Evolutionary conservation across 2,113 vertebrate species (phyloP).

Genomic region (Nannobrachium achirus): DNA sequence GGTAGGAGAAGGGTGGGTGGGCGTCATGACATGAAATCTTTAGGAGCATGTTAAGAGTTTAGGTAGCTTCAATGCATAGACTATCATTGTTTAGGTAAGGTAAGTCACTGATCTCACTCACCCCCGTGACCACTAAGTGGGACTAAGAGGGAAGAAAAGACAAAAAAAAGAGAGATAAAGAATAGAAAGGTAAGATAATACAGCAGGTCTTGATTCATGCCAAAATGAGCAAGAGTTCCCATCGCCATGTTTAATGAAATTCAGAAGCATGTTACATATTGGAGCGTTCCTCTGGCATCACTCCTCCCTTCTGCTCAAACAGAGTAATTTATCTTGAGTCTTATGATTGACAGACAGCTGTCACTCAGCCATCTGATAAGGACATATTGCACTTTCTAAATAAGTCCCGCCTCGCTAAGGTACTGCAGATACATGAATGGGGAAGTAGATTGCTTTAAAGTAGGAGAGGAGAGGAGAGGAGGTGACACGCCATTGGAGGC

Average conservation of each 20-base stretch:
- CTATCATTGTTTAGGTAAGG: slow-evolving; percentile 43
- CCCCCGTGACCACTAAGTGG: slow-evolving; percentile 74
- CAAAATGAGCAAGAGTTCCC: slow-evolving; percentile 8
- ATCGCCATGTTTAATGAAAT: neutral
- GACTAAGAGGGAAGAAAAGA: slow-evolving; percentile 26
- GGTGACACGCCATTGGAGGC: slow-evolving; percentile 3
- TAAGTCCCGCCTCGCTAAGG: slow-evolving; percentile 47
- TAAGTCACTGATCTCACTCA: slow-evolving; percentile 58
- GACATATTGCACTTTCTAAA: slow-evolving; percentile 62
- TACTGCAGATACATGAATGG: slow-evolving; percentile 24
- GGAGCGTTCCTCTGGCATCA: slow-evolving; percentile 9
- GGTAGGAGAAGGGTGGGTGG: slow-evolving; percentile 2
- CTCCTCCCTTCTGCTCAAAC: slow-evolving; percentile 14
- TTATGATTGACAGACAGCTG: slow-evolving; percentile 9
- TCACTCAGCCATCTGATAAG: neutral
- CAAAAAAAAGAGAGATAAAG: slow-evolving; percentile 11
- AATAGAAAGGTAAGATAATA: slow-evolving; percentile 1
- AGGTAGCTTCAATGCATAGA: slow-evolving; percentile 64
- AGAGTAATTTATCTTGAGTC: slow-evolving; percentile 19
- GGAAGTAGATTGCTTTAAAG: slow-evolving; percentile 15
- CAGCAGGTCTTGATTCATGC: slow-evolving; percentile 22
- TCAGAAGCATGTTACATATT: slow-evolving; percentile 31
- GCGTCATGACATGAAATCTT: no score
- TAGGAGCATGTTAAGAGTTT: slow-evolving; percentile 19
- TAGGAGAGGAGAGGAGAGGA: slow-evolving; percentile 22